These are phyloP conservation scores for Aphaenogaster ashmeadi DNA, from an alignment of 1,140 invertebrate species.

Conservation along the genomic window DNA sequence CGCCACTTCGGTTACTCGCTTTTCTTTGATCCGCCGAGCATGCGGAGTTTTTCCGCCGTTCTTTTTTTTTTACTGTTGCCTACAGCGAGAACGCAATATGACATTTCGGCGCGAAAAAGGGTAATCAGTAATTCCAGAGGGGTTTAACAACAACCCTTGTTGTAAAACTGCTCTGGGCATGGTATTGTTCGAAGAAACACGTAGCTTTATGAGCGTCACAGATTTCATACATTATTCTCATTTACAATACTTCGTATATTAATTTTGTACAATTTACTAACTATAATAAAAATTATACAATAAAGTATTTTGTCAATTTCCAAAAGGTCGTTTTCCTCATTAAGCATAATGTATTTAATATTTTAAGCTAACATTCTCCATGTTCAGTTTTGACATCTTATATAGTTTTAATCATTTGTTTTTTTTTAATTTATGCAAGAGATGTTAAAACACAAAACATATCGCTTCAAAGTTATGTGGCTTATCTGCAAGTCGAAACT, in stretches of 20 bases:
- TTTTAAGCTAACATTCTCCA: neutral
- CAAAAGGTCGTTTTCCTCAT: neutral
- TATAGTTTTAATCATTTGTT: conserved; percentile 4
- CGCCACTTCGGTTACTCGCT: conserved; percentile 19
- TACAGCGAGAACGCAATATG: conserved; percentile 1
- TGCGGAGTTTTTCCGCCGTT: neutral
- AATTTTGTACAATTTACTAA: neutral
- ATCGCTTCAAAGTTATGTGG: conserved; percentile 42
- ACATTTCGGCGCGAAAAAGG: conserved; percentile 20
- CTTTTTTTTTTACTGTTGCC: neutral
- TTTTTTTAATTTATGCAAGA: conserved; percentile 25
- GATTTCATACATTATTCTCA: neutral
- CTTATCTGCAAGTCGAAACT: conserved; percentile 55
- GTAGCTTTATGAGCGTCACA: conserved; percentile 1
- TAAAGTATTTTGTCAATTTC: neutral
- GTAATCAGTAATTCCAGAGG: neutral
- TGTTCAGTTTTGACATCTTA: neutral
- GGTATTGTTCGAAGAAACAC: conserved; percentile 9
- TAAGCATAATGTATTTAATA: neutral
- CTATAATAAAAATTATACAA: neutral
- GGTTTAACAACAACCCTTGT: neutral
- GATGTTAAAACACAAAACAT: conserved; percentile 42
- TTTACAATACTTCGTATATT: neutral
- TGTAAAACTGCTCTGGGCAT: neutral
- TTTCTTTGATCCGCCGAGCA: conserved; percentile 39